Conservation (phyloP, 2,113 vertebrate genomes). For the Pogonocichla stellata region DNA sequence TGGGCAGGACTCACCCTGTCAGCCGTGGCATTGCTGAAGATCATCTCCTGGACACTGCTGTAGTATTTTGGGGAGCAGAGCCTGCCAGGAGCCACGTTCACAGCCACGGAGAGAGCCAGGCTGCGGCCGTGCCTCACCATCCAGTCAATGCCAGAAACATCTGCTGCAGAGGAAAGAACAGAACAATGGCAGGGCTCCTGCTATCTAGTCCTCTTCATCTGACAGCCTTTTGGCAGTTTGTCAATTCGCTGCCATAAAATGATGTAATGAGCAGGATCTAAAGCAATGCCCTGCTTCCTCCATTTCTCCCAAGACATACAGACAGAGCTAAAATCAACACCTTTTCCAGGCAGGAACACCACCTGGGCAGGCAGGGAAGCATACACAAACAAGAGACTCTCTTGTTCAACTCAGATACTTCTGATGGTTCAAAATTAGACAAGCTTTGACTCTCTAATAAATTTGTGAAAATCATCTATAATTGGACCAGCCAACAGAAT, state of each 20-base stretch:
- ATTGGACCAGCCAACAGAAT: not conserved
- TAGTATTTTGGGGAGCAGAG: slow-evolving; percentile 85
- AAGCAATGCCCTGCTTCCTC: not conserved
- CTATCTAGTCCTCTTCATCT: not conserved
- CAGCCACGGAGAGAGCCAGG: slow-evolving; percentile 88
- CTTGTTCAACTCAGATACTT: not conserved
- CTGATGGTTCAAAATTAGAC: not conserved
- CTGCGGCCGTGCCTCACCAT: slow-evolving; percentile 97
- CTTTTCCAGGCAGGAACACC: not conserved
- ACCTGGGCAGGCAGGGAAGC: not conserved
- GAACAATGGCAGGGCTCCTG: not conserved
- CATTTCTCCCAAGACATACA: not conserved
- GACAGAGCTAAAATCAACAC: not conserved
- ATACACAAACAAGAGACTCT: not conserved
- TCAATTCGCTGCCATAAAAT: not conserved
- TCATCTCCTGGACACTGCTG: slow-evolving; percentile 80
- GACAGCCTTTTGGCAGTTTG: not conserved
- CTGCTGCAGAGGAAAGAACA: slow-evolving; percentile 73
- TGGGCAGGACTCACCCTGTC: slow-evolving; percentile 83
- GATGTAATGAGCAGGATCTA: not conserved
- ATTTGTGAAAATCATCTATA: not conserved
- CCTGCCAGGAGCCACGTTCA: slow-evolving; percentile 82
- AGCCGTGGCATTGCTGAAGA: slow-evolving; percentile 85
- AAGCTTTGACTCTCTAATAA: not conserved
- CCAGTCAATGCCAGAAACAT: slow-evolving; percentile 95